These are phyloP conservation scores for Zoroaster sp. DNA, from an alignment of 53 echinoderm and acorn worm species.

Conservation along the genomic window DNA sequence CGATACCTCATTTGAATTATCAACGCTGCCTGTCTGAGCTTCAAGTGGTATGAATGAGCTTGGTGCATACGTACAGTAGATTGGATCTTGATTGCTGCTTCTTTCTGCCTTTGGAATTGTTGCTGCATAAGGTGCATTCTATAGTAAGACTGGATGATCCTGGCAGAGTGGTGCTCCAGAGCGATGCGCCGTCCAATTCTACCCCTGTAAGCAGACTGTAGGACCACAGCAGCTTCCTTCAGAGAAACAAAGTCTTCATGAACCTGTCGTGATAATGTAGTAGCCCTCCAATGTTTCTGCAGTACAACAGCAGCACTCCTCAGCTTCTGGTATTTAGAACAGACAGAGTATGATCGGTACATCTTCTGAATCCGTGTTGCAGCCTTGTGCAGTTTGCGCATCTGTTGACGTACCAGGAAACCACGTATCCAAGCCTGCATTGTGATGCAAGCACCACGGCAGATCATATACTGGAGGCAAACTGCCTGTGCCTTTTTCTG, in stretches of 20 bases:
- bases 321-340: conserved; percentile 17
- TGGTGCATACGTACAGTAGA: conserved; percentile 50
- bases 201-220: conserved; percentile 48
- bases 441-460: conserved; percentile 68
- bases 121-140: conserved; percentile 57
- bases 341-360: conserved; percentile 36
- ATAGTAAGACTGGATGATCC: conserved; percentile 70
- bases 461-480: conserved; percentile 22
- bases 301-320: conserved; percentile 15
- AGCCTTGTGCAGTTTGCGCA: conserved; percentile 32
- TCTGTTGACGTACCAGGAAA: conserved; percentile 4
- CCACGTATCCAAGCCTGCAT: conserved; percentile 66
- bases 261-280: background rate
- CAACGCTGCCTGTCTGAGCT: conserved; percentile 23
- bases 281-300: conserved; percentile 51
- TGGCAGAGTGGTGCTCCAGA: conserved; percentile 51
- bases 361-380: conserved; percentile 58
- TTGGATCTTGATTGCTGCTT: conserved; percentile 36
- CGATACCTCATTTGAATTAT: conserved; percentile 70
- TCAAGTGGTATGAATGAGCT: too few relatives aligned
- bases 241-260: background rate
- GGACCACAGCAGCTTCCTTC: conserved; percentile 14
- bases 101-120: conserved; percentile 24
- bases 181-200: conserved; percentile 25
- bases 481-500: background rate